phyloP scores from a whole-genome alignment of 2,113 vertebrate species.

The Chionomys nivalis region DNA sequence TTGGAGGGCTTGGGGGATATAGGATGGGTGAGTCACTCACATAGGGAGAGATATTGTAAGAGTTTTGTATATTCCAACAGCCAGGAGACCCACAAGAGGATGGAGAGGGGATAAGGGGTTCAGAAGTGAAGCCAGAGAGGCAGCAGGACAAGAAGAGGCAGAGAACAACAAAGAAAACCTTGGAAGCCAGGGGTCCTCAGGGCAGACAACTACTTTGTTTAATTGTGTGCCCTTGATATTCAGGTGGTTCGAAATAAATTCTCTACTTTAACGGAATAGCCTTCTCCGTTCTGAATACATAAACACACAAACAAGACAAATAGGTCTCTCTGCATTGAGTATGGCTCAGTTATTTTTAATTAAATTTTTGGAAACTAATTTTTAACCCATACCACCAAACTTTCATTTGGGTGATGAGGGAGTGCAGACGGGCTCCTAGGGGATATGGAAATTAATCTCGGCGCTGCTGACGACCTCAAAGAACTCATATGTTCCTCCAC shows the following conservation, averaged over 20 bases:
- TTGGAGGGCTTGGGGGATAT: background rate
- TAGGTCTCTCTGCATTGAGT: conserved; percentile 63
- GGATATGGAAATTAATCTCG: conserved; percentile 85
- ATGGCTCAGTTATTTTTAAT: conserved; percentile 76
- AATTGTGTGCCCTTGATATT: conserved; percentile 18
- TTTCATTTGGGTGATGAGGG: conserved; percentile 81
- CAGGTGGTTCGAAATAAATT: conserved; percentile 64
- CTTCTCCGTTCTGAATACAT: conserved; percentile 61
- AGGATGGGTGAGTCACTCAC: background rate
- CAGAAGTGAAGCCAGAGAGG: background rate
- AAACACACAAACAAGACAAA: conserved; percentile 62
- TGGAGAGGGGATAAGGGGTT: background rate
- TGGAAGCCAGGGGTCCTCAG: background rate
- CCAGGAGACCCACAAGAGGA: background rate
- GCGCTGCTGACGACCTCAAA: conserved; percentile 83
- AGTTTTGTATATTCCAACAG: background rate
- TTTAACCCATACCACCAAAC: conserved; percentile 82
- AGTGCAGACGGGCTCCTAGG: conserved; percentile 75
- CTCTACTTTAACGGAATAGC: conserved; percentile 47
- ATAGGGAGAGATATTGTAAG: background rate
- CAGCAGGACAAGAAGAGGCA: background rate
- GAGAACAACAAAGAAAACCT: background rate
- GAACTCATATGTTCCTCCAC: conserved; percentile 85
- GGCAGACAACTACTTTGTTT: conserved; percentile 3
- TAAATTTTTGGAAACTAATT: conserved; percentile 84